These are phyloP conservation scores for Hemithea aestivaria DNA, from an alignment of 2,888 invertebrate species.

Conservation along the genomic window DNA sequence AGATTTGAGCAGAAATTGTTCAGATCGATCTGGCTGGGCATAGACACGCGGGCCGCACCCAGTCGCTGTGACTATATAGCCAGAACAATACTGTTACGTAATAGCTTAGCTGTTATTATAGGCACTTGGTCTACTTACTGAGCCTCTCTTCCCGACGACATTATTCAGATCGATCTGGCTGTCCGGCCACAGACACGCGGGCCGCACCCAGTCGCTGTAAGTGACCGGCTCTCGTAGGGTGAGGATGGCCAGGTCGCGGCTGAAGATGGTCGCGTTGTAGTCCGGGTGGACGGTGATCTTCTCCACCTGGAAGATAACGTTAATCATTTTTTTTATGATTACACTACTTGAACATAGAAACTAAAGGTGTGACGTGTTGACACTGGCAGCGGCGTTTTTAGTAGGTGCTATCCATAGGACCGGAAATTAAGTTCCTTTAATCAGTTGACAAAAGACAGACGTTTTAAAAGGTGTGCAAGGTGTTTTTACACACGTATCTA, in stretches of 20 bases:
- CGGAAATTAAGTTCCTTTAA: too few species aligned
- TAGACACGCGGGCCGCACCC: conserved; percentile 81
- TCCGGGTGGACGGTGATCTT: conserved; percentile 74
- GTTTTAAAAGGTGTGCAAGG: too few species aligned
- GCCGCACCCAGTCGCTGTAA: conserved; percentile 76
- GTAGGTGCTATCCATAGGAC: too few species aligned
- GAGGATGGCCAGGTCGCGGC: conserved; percentile 79
- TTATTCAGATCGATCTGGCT: conserved; percentile 53
- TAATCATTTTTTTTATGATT: too few species aligned
- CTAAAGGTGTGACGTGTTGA: too few species aligned
- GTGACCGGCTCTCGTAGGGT: conserved; percentile 66
- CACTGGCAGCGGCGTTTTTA: too few species aligned
- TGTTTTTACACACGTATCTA: too few species aligned
- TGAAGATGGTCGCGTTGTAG: conserved; percentile 76
- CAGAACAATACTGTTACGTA: too few species aligned
- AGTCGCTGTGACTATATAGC: conserved; percentile 74
- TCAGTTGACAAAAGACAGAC: too few species aligned
- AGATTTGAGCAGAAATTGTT: too few species aligned
- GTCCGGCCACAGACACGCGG: conserved; percentile 82
- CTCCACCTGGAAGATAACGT: conserved; percentile 62
- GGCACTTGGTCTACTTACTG: conserved; percentile 60
- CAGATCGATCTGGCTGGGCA: conserved; percentile 71
- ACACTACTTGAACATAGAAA: too few species aligned
- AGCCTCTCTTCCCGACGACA: conserved; percentile 70
- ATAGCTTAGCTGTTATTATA: too few species aligned